phyloP scores from a whole-genome alignment of 2,888 invertebrate genomes.

The Graphium colonna region DNA sequence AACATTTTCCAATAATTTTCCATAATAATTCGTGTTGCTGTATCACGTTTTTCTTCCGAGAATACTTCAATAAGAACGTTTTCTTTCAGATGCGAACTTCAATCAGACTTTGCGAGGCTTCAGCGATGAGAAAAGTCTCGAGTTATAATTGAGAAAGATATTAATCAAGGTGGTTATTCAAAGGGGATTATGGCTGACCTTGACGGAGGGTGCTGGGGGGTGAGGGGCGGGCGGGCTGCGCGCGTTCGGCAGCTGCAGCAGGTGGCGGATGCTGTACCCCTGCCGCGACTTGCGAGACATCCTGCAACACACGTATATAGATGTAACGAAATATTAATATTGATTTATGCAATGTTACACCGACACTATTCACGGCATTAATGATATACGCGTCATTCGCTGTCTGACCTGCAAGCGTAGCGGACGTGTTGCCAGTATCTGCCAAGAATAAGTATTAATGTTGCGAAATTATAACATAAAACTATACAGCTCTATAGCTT shows the following conservation, averaged over 20 bases:
- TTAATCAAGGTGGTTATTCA: constrained; percentile 2
- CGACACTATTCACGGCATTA: not conserved
- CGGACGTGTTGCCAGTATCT: too few species aligned
- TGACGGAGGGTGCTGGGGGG: constrained; percentile 57
- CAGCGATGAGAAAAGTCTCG: not conserved
- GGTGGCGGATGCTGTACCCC: constrained; percentile 73
- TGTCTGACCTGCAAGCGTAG: too few species aligned
- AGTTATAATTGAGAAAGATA: not conserved
- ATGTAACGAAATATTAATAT: not conserved
- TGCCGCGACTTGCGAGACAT: constrained; percentile 75
- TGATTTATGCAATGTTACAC: not conserved
- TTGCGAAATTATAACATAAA: too few species aligned
- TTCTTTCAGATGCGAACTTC: not conserved
- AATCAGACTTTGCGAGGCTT: not conserved
- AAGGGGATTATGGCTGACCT: constrained; percentile 52
- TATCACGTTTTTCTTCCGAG: too few species aligned
- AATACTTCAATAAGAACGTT: too few species aligned
- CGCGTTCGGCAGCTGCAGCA: constrained; percentile 69
- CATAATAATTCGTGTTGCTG: too few species aligned
- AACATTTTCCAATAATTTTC: too few species aligned
- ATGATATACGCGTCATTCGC: too few species aligned
- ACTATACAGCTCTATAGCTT: too few species aligned
- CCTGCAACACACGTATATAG: constrained; percentile 38
- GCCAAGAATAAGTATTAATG: too few species aligned
- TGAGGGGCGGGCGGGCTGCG: constrained; percentile 54